A percentile compares a stretch with the other conserved stretches of the same genome.
These are phyloP conservation scores for Platorchestia sp. DNA, from an alignment of 1,140 invertebrate genomes.

Conservation along the genomic window DNA sequence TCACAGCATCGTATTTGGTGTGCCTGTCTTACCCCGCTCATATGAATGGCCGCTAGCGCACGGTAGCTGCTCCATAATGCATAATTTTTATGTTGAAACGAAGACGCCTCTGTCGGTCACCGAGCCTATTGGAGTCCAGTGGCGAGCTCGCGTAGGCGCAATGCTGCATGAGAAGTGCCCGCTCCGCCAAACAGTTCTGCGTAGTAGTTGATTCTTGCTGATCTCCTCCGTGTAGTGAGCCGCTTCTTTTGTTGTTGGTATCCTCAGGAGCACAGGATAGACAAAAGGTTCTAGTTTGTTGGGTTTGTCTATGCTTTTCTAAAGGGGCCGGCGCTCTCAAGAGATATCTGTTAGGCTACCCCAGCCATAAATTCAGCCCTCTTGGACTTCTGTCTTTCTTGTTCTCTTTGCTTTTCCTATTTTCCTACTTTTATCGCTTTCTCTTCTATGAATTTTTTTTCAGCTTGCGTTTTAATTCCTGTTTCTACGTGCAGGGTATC, in stretches of 20 bases:
- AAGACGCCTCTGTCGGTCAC: neutral
- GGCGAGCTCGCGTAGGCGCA: neutral
- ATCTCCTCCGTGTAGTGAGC: neutral
- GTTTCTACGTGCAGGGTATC: too few species aligned
- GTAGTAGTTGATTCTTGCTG: neutral
- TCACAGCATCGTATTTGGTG: neutral
- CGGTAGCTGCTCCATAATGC: neutral
- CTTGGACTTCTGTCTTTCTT: too few species aligned
- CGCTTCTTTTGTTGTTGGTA: neutral
- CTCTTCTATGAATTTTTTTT: too few species aligned
- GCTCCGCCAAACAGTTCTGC: neutral
- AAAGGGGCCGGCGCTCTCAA: too few species aligned
- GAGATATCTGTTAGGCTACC: too few species aligned
- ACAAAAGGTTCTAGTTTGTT: too few species aligned
- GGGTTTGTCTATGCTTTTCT: too few species aligned
- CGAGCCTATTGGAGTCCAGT: neutral
- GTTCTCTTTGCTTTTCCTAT: too few species aligned
- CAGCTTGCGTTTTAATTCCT: too few species aligned
- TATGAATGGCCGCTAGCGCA: neutral
- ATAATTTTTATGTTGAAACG: neutral
- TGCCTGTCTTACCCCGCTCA: neutral
- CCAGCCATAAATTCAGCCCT: too few species aligned
- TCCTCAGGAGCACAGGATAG: too few species aligned
- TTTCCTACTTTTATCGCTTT: too few species aligned
- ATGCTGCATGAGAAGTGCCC: neutral